phyloP scores from a whole-genome alignment of 2,888 invertebrate genomes.

The Ptilodon capucinus region DNA sequence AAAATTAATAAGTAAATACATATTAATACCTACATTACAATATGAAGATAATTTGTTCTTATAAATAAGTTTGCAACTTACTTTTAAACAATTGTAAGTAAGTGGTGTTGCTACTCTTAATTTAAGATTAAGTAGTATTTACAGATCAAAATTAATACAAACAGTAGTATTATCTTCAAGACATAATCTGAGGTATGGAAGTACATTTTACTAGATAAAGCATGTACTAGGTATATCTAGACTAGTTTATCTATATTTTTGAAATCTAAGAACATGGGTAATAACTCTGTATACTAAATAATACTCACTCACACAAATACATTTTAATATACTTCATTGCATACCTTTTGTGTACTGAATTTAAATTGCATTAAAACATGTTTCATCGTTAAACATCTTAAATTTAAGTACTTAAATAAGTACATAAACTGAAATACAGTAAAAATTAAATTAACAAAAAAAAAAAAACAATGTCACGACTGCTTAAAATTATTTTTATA shows the following conservation, averaged over 20 bases:
- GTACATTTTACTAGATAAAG: background rate
- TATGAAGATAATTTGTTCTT: conserved; percentile 40
- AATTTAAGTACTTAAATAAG: no score
- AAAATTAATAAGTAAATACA: conserved; percentile 34
- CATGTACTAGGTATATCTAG: conserved; percentile 1
- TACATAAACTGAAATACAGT: background rate
- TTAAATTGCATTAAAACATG: conserved; percentile 3
- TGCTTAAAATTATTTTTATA: conserved; percentile 37
- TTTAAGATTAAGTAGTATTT: conserved; percentile 37
- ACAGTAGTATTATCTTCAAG: background rate
- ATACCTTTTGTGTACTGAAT: conserved; percentile 3
- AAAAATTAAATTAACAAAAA: background rate
- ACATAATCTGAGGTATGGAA: background rate
- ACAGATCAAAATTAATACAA: conserved; percentile 32
- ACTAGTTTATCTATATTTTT: background rate
- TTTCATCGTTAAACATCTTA: no score
- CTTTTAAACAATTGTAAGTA: conserved; percentile 29
- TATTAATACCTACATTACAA: conserved; percentile 42
- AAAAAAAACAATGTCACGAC: conserved; percentile 10
- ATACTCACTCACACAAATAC: conserved; percentile 5
- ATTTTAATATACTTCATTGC: no score
- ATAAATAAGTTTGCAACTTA: conserved; percentile 30
- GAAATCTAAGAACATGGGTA: conserved; percentile 9
- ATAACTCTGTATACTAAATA: conserved; percentile 15
- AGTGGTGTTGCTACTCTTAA: conserved; percentile 32